A percentile compares a stretch with the other conserved stretches of the same genome.
phyloP scores from a whole-genome alignment of 2,797 vertebrate species.

The Pangasius sanitwongsei region DNA sequence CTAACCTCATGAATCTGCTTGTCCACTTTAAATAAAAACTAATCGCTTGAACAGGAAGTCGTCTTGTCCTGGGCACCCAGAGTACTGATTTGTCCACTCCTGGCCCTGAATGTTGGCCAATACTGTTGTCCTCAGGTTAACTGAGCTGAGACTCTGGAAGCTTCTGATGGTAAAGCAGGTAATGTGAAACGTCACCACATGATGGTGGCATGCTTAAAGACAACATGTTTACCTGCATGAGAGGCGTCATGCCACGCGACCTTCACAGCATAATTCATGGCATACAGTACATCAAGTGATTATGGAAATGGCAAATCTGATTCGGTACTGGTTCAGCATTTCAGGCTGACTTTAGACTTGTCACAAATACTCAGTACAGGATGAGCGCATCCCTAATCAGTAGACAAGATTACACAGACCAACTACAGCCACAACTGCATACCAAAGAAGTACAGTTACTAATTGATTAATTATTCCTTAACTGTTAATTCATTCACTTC shows the following conservation, averaged over 20 bases:
- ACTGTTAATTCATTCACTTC: neutral
- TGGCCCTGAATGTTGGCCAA: neutral
- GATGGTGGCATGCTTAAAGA: neutral
- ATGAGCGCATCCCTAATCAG: neutral
- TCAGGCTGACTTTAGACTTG: neutral
- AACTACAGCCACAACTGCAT: neutral
- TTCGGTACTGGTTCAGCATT: too few species aligned
- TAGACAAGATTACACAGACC: neutral
- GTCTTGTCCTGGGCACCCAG: neutral
- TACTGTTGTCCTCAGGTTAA: neutral
- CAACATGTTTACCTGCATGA: neutral
- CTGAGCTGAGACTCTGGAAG: neutral
- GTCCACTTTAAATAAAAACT: too few species aligned
- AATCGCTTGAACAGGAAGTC: neutral
- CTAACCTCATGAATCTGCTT: neutral
- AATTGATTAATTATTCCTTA: neutral
- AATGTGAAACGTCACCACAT: neutral
- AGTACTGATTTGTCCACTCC: too few species aligned
- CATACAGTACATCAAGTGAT: neutral
- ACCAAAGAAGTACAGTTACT: neutral
- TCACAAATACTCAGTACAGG: neutral
- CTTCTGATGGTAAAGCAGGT: neutral
- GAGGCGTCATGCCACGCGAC: neutral
- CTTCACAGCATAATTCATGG: too few species aligned
- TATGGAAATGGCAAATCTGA: neutral